Percentiles rank a stretch among this genome's conserved stretches.
Evolutionary conservation across 2,113 vertebrate species (phyloP).

Genomic region (Proteles cristata): DNA sequence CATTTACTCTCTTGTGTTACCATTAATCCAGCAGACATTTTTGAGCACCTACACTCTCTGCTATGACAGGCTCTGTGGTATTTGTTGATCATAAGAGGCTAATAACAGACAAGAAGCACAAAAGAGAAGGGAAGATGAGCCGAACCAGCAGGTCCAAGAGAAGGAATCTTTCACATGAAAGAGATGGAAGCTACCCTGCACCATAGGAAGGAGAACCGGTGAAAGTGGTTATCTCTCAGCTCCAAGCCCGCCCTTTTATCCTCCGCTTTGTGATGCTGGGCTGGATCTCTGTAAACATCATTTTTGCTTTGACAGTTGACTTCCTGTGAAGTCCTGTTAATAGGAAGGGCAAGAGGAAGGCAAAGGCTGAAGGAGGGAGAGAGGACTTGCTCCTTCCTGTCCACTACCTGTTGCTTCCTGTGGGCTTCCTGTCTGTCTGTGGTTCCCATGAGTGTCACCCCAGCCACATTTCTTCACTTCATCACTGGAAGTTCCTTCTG

Average conservation of each 20-base stretch:
- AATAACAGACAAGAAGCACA: not conserved
- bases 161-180: not conserved
- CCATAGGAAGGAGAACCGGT: not conserved
- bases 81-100: not conserved
- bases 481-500: not conserved
- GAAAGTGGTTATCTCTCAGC: not conserved
- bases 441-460: not conserved
- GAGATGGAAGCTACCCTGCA: not conserved
- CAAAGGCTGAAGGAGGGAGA: not conserved
- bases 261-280: not conserved
- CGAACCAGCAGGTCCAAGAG: not conserved
- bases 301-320: not conserved
- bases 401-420: not conserved
- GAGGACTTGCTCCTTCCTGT: not conserved
- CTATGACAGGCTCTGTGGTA: not conserved
- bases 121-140: not conserved
- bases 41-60: not conserved
- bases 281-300: not conserved
- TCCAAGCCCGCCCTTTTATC: not conserved
- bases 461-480: not conserved
- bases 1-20: not conserved
- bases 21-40: slow-evolving; percentile 22
- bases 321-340: not conserved
- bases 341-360: not conserved
- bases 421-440: not conserved